phyloP scores from a whole-genome alignment of 2,113 vertebrate genomes.

The Gasterosteus aculeatus region DNA sequence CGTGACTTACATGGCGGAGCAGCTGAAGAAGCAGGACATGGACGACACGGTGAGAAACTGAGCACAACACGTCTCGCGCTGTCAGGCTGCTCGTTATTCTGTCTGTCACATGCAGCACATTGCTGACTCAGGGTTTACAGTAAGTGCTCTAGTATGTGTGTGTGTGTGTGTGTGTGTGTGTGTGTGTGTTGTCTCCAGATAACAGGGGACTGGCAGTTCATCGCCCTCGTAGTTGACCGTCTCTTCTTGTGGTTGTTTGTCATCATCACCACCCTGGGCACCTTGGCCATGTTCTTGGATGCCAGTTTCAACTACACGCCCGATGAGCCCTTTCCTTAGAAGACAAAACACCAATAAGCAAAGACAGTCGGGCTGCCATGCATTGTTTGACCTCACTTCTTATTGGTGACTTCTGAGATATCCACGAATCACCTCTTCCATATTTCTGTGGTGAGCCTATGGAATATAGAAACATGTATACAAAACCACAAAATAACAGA shows the following conservation, averaged over 20 bases:
- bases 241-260: conserved; percentile 92
- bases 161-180: conserved; percentile 28
- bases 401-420: conserved; percentile 24
- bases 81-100: conserved; percentile 23
- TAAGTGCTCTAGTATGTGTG: conserved; percentile 12
- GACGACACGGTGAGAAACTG: conserved; percentile 76
- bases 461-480: background rate
- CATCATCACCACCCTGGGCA: conserved; percentile 88
- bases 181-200: conserved; percentile 76
- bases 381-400: background rate
- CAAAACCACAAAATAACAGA: background rate
- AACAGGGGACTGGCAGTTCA: conserved; percentile 91
- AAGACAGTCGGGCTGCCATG: background rate
- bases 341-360: conserved; percentile 12
- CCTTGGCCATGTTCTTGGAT: conserved; percentile 89
- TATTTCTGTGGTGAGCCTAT: conserved; percentile 19
- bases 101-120: conserved; percentile 3
- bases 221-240: conserved; percentile 90
- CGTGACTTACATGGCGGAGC: conserved; percentile 83
- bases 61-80: conserved; percentile 2
- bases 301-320: conserved; percentile 90
- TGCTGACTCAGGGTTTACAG: conserved; percentile 42
- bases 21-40: conserved; percentile 82
- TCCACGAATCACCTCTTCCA: conserved; percentile 34
- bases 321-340: conserved; percentile 86